phyloP scores from a whole-genome alignment of 2,888 invertebrate genomes.

The Caenorhabditis plicata region DNA sequence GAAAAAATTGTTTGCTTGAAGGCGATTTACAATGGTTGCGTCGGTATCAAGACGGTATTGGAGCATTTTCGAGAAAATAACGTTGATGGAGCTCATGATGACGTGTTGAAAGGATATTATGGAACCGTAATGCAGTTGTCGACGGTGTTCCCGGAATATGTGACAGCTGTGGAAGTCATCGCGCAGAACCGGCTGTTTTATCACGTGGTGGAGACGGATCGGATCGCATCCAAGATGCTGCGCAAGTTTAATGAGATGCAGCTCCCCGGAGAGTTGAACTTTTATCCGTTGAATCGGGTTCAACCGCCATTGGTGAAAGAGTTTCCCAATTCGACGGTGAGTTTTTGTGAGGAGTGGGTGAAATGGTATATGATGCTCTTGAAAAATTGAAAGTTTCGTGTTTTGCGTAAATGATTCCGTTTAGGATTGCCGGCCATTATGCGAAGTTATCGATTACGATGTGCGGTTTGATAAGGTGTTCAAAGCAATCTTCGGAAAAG shows the following conservation, averaged over 20 bases:
- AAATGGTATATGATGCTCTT: too few relatives aligned
- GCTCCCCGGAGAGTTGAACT: constrained; percentile 89
- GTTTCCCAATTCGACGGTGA: neutral
- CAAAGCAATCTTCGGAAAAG: constrained; percentile 76
- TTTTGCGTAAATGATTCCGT: neutral
- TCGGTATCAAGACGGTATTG: constrained; percentile 23
- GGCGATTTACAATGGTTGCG: constrained; percentile 26
- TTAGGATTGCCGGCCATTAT: constrained; percentile 96
- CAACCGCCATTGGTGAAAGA: constrained; percentile 2
- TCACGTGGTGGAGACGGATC: constrained; percentile 74
- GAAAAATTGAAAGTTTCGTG: constrained; percentile 15
- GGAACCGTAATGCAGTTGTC: constrained; percentile 85
- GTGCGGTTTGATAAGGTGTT: constrained; percentile 79
- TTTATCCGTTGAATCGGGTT: constrained; percentile 90
- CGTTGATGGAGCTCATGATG: constrained; percentile 39
- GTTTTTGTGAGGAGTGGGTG: too few relatives aligned
- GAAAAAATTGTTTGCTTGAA: constrained; percentile 1
- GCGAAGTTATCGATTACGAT: constrained; percentile 86
- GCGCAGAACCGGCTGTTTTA: constrained; percentile 82
- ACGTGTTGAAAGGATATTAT: constrained; percentile 58
- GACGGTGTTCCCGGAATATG: constrained; percentile 92
- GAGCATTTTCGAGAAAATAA: constrained; percentile 24
- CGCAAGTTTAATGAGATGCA: constrained; percentile 96
- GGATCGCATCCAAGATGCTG: constrained; percentile 89
- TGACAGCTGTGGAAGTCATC: constrained; percentile 93